phyloP scores from a whole-genome alignment of 2,797 vertebrate species.

The Simalia tracyae region DNA sequence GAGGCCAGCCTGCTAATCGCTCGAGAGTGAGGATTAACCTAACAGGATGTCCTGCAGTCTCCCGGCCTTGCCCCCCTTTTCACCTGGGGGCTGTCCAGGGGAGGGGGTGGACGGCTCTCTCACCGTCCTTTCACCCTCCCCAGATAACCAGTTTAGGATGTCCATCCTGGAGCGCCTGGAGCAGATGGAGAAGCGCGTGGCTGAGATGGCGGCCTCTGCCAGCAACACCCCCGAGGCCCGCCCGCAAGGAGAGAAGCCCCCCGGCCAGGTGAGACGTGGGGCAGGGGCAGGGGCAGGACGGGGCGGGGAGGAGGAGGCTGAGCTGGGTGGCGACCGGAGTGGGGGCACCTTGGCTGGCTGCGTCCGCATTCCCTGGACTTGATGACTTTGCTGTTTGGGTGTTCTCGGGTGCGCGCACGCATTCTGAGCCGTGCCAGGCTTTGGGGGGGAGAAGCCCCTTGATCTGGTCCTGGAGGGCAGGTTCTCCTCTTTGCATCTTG shows the following conservation, averaged over 20 bases:
- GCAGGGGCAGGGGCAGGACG: too few relatives aligned
- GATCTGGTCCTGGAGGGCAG: neutral
- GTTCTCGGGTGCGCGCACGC: neutral
- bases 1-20: neutral
- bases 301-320: neutral
- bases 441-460: too few relatives aligned
- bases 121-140: neutral
- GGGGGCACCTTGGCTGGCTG: neutral
- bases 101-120: neutral
- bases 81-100: neutral
- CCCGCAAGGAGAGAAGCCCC: constrained; percentile 32
- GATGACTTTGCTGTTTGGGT: neutral
- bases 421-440: neutral
- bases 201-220: constrained; percentile 74
- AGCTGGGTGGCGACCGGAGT: too few relatives aligned
- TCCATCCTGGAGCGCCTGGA: constrained; percentile 90
- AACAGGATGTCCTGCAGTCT: too few relatives aligned
- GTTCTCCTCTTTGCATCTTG: neutral
- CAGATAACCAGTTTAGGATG: constrained; percentile 93
- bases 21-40: constrained; percentile 14
- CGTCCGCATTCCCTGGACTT: neutral
- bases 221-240: constrained; percentile 20
- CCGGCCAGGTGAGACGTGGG: constrained; percentile 25
- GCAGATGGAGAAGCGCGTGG: constrained; percentile 90
- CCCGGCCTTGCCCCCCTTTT: too few relatives aligned